Conservation (phyloP, 2,113 vertebrate genomes). For the Hyla sarda region DNA sequence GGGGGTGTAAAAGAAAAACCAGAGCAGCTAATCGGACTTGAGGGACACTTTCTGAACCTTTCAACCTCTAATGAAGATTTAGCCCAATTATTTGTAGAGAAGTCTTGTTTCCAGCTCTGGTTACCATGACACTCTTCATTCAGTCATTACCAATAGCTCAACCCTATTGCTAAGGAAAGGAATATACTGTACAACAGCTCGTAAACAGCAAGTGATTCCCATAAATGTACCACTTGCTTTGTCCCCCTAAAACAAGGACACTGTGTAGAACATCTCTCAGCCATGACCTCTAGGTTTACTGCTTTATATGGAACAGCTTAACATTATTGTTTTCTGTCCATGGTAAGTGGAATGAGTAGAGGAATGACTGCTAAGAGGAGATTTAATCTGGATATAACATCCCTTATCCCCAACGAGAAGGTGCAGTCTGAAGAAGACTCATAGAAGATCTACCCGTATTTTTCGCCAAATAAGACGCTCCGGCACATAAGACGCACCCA, state of each 20-base stretch:
- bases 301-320: not conserved
- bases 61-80: constrained; percentile 1
- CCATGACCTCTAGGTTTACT: not conserved
- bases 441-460: too few relatives aligned
- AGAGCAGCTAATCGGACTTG: not conserved
- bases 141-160: not conserved
- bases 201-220: not conserved
- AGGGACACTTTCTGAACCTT: not conserved
- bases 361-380: not conserved
- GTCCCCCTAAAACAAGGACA: not conserved
- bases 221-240: not conserved
- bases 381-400: not conserved
- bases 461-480: too few relatives aligned
- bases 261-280: not conserved
- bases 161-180: not conserved
- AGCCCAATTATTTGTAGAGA: not conserved
- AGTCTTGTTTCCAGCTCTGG: not conserved
- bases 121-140: not conserved
- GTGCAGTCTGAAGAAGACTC: too few relatives aligned
- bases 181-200: not conserved
- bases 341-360: not conserved
- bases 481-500: too few relatives aligned
- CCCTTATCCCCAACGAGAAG: not conserved
- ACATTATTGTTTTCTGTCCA: not conserved
- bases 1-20: not conserved